Conservation (phyloP, 2,113 vertebrate genomes). For the Azemiops feae region DNA sequence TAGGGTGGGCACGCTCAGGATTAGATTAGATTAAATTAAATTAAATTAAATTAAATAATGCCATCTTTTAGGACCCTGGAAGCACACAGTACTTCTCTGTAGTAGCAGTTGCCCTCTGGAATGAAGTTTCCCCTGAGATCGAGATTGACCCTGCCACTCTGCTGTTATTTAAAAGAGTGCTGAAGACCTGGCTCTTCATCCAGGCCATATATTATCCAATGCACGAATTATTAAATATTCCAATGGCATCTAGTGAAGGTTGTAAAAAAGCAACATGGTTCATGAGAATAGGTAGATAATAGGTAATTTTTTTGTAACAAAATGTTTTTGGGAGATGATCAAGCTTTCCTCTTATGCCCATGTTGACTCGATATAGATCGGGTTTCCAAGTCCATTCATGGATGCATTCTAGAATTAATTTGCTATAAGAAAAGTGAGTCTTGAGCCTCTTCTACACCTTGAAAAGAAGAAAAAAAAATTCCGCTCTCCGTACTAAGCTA, state of each 20-base stretch:
- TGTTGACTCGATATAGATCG: background rate
- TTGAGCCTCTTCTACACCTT: background rate
- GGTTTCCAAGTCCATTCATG: background rate
- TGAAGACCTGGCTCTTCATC: background rate
- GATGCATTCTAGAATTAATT: background rate
- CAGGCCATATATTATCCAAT: background rate
- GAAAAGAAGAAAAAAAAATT: background rate
- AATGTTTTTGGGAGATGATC: background rate
- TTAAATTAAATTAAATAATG: background rate
- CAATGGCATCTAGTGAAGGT: background rate
- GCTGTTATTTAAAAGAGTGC: background rate
- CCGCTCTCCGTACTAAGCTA: background rate
- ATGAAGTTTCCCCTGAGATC: background rate
- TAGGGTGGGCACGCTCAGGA: background rate
- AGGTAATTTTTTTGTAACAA: background rate
- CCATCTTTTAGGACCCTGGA: background rate
- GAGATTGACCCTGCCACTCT: background rate
- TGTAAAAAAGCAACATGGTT: background rate
- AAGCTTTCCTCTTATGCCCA: background rate
- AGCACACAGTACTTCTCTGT: background rate
- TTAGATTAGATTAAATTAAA: too few relatives aligned
- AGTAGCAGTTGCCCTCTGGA: background rate
- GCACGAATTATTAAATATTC: background rate
- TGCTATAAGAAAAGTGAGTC: background rate
- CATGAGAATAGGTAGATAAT: background rate